A percentile compares a stretch with the other conserved stretches of the same genome.
phyloP scores from a whole-genome alignment of 2,888 invertebrate species.

The Agrenia bidenticulata region DNA sequence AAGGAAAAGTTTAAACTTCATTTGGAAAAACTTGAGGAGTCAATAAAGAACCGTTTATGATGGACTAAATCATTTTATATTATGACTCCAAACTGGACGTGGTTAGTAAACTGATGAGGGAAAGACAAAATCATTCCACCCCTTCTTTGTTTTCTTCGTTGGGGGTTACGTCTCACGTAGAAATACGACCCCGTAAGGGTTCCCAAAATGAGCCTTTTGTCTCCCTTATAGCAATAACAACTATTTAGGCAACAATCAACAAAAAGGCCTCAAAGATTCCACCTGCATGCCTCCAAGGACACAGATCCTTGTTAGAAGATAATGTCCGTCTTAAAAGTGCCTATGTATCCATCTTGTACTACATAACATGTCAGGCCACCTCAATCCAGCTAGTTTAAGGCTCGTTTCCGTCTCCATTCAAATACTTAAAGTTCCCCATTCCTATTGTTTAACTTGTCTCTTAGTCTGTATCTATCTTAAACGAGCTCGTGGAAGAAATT shows the following conservation, averaged over 20 bases:
- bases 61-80: constrained; percentile 40
- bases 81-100: constrained; percentile 32
- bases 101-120: constrained; percentile 43
- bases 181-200: constrained; percentile 29
- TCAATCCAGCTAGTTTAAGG: too few species aligned
- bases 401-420: too few species aligned
- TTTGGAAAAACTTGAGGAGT: constrained; percentile 19
- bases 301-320: constrained; percentile 9
- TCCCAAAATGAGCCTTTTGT: constrained; percentile 11
- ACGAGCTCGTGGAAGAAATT: too few species aligned
- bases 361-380: too few species aligned
- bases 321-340: constrained; percentile 4
- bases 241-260: too few species aligned
- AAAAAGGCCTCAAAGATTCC: too few species aligned
- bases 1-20: background rate
- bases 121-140: constrained; percentile 38
- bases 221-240: too few species aligned
- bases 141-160: constrained; percentile 46
- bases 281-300: background rate
- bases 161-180: constrained; percentile 29
- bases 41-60: constrained; percentile 44
- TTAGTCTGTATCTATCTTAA: too few species aligned
- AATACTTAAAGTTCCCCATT: too few species aligned
- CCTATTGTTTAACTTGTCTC: too few species aligned
- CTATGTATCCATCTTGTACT: background rate